Evolutionary conservation across 2,888 invertebrate species (phyloP), one percentile per base, ranked within the genome.

Genomic region (Mythimna vitellina): DNA sequence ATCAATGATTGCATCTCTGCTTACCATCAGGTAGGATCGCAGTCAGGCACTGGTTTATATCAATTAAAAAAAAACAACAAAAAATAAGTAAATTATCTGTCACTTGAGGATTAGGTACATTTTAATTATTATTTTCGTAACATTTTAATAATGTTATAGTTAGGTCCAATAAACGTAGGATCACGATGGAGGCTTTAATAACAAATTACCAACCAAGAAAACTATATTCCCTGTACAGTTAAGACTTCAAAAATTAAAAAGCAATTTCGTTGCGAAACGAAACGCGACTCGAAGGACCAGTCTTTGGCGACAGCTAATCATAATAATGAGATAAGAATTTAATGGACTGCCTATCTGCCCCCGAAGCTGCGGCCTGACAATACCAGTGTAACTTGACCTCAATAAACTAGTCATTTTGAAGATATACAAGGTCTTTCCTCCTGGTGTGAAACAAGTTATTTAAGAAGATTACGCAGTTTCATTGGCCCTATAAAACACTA

Each of bases 241-340:
- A 71, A 56, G 57, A 76, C 82, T 83, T 89, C 66, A 88, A 89
- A 88, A 89, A 89, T 89, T 87, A 78, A 87, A 80, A 81, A 84
- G 79, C 79, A 83, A 87, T 87, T 83, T 85, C 67, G 70, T 73
- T 69, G 62, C 53, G 64, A 67, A 84, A 76, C 76, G 70, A 73
- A 72, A 78, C 77, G 54, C 63, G 70, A 53, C 84, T 85, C 85
- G 70, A 72, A 81, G 81, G 86, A 81, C 76, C 80, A 74, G 73
- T 73, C 74, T 77, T 76, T 73, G 80, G 81, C 74, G 85, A 82
- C 87, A 81, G 86, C 85, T 87, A 87, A 89, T 89, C 88, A 86
- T 87, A 85, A 86, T 89, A 87, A 90, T 87, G 85, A 86, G 89
- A 89, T 90, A 88, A 89, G 86, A 88, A 87, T 88, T 88, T 89